Evolutionary conservation across 1,140 invertebrate species (phyloP), one percentile per base, ranked within the genome.

Genomic region (Cotesia vestalis): DNA sequence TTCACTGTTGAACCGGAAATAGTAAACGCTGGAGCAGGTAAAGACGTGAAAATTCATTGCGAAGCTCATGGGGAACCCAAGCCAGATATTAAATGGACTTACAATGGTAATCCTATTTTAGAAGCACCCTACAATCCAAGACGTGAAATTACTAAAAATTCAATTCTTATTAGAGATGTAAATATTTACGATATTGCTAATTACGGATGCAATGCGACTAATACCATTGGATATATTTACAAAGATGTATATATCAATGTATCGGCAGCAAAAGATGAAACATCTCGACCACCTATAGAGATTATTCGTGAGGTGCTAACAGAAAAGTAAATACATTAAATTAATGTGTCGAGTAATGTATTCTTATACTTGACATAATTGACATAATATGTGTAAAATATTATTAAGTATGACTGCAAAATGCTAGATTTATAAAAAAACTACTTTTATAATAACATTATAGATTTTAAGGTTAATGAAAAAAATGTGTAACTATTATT

Each of bases 241-340:
- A 96, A 96, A 81, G 97, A 99, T 89, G 95, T 98, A 53, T 99
- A 96, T 81, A 91, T 99, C 4, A 99, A 99, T 88, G 98, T 99
- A 5, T 88, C 97, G 76, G 96, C 96, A 12, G 88, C 98, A 66
- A 91, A 94, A 40, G 97, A 98, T 17, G 94, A 96, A 80, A 98
- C 99, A 71, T 92, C 91, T 11, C 92, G 94, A 79, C 90, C 93
- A 1, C 96, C 97, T 0, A 90, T 89, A 36, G 90, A 94, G 17
- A 17, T 17, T 17, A 1, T 17, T 17, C 17, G 17, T 17, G 17
- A 17, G 17, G 17, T 17, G 17, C 17, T 17, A 17, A 17, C 17
- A 17, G 17, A 17, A 17, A 17, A 17, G 17, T 17, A 27, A 27
- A 27, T 2, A 27, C 27, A 27, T 27, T 27, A 27, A 1, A 27